Conservation (phyloP, 2,888 invertebrate species). For the Spilarctia lutea region DNA sequence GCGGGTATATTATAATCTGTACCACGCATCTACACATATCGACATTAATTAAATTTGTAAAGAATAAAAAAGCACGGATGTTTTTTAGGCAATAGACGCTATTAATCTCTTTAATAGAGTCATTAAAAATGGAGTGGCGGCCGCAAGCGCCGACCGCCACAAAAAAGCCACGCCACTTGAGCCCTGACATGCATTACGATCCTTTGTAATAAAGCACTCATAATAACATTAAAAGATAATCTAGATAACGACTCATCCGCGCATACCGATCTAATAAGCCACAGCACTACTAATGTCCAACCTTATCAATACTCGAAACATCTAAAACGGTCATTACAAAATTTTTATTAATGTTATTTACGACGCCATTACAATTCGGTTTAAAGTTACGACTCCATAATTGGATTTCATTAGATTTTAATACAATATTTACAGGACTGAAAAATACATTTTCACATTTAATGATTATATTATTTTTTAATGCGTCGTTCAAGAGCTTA, state of each 20-base stretch:
- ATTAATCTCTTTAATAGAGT: slow-evolving; percentile 86
- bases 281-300: slow-evolving; percentile 42
- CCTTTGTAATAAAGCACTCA: slow-evolving; percentile 67
- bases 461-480: slow-evolving; percentile 46
- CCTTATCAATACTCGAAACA: slow-evolving; percentile 64
- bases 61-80: slow-evolving; percentile 71
- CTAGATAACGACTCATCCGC: slow-evolving; percentile 53
- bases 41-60: slow-evolving; percentile 84
- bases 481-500: slow-evolving; percentile 40
- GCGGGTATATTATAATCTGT: slow-evolving; percentile 46
- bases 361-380: slow-evolving; percentile 55
- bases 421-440: slow-evolving; percentile 53
- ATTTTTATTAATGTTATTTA: slow-evolving; percentile 69
- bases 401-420: slow-evolving; percentile 62
- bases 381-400: slow-evolving; percentile 65
- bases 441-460: slow-evolving; percentile 42
- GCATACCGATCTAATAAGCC: slow-evolving; percentile 61
- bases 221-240: slow-evolving; percentile 68
- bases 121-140: slow-evolving; percentile 79
- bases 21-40: slow-evolving; percentile 67
- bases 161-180: slow-evolving; percentile 58
- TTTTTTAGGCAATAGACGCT: slow-evolving; percentile 76
- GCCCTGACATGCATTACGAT: slow-evolving; percentile 52
- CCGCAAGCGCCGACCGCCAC: slow-evolving; percentile 64
- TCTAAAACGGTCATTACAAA: slow-evolving; percentile 69